Evolutionary conservation across 2,888 invertebrate genomes (phyloP), one percentile per base, ranked within the genome.

Genomic region (Branchellion lobata): DNA sequence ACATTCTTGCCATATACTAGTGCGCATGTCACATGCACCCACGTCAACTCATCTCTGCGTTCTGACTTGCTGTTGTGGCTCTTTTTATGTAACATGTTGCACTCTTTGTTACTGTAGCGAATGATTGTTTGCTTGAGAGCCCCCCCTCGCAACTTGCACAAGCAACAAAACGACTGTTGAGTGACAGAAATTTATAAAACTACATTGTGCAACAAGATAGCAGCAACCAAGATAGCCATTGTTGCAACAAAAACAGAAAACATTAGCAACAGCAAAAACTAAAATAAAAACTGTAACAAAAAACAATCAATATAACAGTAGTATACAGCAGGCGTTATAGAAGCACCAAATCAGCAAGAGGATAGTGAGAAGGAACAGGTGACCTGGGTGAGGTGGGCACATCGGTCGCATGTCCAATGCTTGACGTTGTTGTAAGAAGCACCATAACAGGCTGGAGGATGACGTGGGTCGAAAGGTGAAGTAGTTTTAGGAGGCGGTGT

Each of bases 61-160:
- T 40, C 14, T 5, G 5, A 8, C 14, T 40, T 40, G 40, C 14
- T 40, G 40, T 40, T 40, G 40, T 40, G 5, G 40, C 40, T 14
- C 14, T 40, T 40, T 5, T 40, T 40, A n/a, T n/a, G n/a, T n/a
- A n/a, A n/a, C 47, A 47, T 18, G 21, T 24, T 24, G n/a, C 3
- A 14, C 3, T 3, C 24, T 8, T 57, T 57, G 61, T 57, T 57
- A 24, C 21, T 24, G 24, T 57, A 14, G 47, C 29, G 27, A 5
- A 31, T 21, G 21, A 84, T 84, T 3, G 88, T 88, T 1, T 85
- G 86, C 82, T 88, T 88, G 80, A 89, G 82, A 1, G 89, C 88
- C 21, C 89, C 89, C 21, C 88, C 87, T 74, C 90, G 86, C 84
- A 91, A 86, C 34, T 88, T 88, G 85, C 91, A 91, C 81, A 91